These are phyloP conservation scores for Epirrita christyi DNA, from an alignment of 2,888 invertebrate genomes.

Conservation along the genomic window DNA sequence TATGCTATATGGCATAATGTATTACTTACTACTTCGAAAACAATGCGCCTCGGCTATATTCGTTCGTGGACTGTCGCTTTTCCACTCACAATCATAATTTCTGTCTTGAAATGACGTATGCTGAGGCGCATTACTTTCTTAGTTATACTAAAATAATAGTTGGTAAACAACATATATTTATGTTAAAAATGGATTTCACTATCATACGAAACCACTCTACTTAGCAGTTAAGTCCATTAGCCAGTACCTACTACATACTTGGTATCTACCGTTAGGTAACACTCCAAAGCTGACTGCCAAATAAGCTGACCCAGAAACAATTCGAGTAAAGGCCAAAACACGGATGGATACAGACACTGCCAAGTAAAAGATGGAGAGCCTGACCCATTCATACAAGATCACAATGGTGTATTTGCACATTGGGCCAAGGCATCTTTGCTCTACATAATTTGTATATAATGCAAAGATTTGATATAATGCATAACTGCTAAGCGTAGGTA, in stretches of 20 bases:
- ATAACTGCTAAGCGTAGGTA: too few relatives aligned
- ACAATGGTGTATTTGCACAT: conserved; percentile 4
- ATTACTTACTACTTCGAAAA: too few relatives aligned
- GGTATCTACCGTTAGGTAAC: conserved; percentile 21
- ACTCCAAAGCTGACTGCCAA: conserved; percentile 30
- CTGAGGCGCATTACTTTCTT: too few relatives aligned
- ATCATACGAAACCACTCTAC: neutral
- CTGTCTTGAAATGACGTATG: too few relatives aligned
- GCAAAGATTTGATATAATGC: too few relatives aligned
- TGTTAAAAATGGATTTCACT: neutral
- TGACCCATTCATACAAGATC: conserved; percentile 12
- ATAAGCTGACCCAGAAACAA: conserved; percentile 32
- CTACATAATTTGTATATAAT: neutral
- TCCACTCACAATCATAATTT: too few relatives aligned
- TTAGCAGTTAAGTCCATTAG: conserved; percentile 11
- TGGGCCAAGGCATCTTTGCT: too few relatives aligned
- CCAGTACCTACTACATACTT: neutral
- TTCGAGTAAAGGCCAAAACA: conserved; percentile 28
- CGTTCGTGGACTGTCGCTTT: too few relatives aligned
- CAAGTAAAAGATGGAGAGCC: conserved; percentile 25
- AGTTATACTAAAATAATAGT: too few relatives aligned
- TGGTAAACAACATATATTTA: too few relatives aligned
- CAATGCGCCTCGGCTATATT: too few relatives aligned
- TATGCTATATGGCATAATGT: too few relatives aligned
- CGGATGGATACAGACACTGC: conserved; percentile 20